These are phyloP conservation scores for Tenualosa thibaudeaui DNA, from an alignment of 2,797 vertebrate species.

Conservation along the genomic window DNA sequence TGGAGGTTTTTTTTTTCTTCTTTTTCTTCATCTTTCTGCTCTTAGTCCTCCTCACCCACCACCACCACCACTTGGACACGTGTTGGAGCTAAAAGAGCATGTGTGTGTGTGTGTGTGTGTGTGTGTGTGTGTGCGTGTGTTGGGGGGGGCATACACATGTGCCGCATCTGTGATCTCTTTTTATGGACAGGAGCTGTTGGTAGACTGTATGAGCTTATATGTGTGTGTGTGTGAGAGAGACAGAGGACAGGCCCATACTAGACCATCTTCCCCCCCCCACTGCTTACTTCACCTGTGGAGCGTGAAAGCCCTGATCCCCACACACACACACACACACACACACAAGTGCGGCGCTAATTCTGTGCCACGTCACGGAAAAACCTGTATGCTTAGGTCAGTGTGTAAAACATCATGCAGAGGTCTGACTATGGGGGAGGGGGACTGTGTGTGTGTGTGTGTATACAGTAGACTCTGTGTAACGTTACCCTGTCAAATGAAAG, in stretches of 20 bases:
- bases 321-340: background rate
- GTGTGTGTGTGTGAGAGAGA: background rate
- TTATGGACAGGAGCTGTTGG: conserved; percentile 4
- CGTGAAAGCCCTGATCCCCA: background rate
- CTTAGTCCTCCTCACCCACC: too few relatives aligned
- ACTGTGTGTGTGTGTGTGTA: background rate
- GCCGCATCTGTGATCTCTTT: background rate
- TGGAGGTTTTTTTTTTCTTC: too few relatives aligned
- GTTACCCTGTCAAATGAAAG: background rate
- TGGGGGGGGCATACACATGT: too few relatives aligned
- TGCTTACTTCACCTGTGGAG: background rate
- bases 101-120: background rate
- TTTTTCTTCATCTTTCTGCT: too few relatives aligned
- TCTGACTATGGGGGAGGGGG: background rate
- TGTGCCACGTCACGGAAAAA: conserved; percentile 1
- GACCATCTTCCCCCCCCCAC: background rate
- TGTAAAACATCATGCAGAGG: background rate
- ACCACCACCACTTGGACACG: background rate
- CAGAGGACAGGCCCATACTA: background rate
- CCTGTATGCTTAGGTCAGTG: conserved; percentile 9
- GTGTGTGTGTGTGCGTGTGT: background rate
- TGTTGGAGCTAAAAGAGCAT: background rate
- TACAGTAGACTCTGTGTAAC: background rate
- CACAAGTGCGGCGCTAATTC: background rate
- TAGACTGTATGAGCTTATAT: background rate